Percentiles rank a stretch among this genome's conserved stretches.
phyloP scores from a whole-genome alignment of 2,888 invertebrate genomes.

The Xylocampa areola region DNA sequence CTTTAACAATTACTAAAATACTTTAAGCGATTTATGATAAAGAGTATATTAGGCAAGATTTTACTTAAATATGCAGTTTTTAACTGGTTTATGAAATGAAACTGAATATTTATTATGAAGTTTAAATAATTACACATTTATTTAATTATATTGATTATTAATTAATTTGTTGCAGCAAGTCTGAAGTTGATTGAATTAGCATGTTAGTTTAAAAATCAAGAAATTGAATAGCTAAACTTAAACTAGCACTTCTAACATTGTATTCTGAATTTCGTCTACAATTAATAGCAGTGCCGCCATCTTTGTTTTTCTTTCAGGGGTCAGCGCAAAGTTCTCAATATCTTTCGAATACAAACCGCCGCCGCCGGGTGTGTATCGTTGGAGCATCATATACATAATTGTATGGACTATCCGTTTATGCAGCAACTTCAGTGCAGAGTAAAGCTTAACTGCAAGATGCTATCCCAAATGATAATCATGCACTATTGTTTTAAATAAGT shows the following conservation, averaged over 20 bases:
- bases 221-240: too few species aligned
- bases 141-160: too few species aligned
- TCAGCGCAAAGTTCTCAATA: constrained; percentile 23
- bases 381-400: constrained; percentile 53
- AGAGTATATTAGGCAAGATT: too few species aligned
- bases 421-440: constrained; percentile 25
- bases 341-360: constrained; percentile 8
- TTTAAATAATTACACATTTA: too few species aligned
- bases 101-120: too few species aligned
- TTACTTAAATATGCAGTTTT: too few species aligned
- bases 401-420: constrained; percentile 37
- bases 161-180: too few species aligned
- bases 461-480: constrained; percentile 44
- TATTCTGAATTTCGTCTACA: not conserved
- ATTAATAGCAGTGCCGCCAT: not conserved
- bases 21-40: too few species aligned
- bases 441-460: constrained; percentile 35
- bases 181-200: too few species aligned
- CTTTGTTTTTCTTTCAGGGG: constrained; percentile 9
- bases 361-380: constrained; percentile 29
- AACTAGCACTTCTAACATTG: not conserved
- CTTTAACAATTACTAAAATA: too few species aligned
- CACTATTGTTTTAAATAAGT: constrained; percentile 56
- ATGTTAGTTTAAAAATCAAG: too few species aligned
- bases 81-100: too few species aligned